Evolutionary conservation across 2,888 invertebrate genomes (phyloP).

Genomic region (Diogma glabrata): DNA sequence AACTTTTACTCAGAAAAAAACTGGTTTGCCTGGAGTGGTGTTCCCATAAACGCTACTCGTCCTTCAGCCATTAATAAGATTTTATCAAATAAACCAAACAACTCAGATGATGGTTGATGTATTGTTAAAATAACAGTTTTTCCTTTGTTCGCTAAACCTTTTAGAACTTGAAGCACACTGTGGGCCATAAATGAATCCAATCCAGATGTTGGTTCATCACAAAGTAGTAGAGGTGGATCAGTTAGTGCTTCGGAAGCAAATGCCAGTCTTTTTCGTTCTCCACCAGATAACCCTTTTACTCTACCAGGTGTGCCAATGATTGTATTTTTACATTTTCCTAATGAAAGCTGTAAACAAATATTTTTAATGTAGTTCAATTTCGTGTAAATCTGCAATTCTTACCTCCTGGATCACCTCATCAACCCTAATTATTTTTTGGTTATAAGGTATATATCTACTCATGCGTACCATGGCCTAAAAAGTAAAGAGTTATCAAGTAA

Average conservation of each 20-base stretch:
- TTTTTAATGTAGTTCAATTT: not conserved
- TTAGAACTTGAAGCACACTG: constrained; percentile 75
- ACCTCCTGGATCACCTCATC: constrained; percentile 80
- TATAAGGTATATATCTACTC: constrained; percentile 63
- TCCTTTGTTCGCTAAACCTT: constrained; percentile 62
- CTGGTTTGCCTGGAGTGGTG: constrained; percentile 60
- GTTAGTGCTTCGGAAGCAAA: constrained; percentile 96
- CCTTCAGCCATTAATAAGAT: constrained; percentile 86
- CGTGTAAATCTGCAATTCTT: constrained; percentile 26
- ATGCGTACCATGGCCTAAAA: constrained; percentile 71
- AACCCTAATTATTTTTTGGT: constrained; percentile 64
- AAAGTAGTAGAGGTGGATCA: constrained; percentile 89
- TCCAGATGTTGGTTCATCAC: constrained; percentile 95
- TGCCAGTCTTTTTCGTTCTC: constrained; percentile 87
- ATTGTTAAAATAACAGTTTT: constrained; percentile 88
- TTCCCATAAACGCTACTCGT: constrained; percentile 76
- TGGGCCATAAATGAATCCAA: constrained; percentile 95
- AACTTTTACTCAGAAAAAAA: constrained; percentile 67
- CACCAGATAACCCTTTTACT: constrained; percentile 88
- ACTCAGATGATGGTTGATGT: constrained; percentile 90
- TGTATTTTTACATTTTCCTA: constrained; percentile 82
- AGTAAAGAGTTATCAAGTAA: no score
- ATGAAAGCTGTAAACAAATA: constrained; percentile 43
- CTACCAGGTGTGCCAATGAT: constrained; percentile 81
- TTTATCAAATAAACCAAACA: constrained; percentile 83